Base-by-base conservation (phyloP, 2,888 invertebrate species). In the Pyrocoelia pectoralis region DNA sequence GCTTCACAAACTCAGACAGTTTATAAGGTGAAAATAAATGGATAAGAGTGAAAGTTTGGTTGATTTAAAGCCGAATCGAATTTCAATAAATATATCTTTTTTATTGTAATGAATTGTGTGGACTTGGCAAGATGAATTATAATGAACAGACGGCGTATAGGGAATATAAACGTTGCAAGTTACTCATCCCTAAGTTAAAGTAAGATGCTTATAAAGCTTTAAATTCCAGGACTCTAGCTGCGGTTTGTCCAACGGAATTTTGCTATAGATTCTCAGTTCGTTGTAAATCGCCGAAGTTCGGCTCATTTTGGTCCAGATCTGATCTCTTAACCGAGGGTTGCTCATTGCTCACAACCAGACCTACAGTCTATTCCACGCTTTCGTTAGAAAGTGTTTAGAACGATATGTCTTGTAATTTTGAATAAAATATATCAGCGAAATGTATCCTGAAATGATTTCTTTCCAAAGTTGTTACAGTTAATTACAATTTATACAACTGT, bases 291-390 rank as follows among this genome's bases (percentile, higher is more conserved):
- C 52, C 33, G 48, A 40, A 53, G 56, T 51, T 62, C 61, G 61
- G 61, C 29, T 38, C 50, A 33, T 62, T 62, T 62, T 56, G 61
- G 61, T 62, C 56, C 56, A 62, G 61, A 62, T 56, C 61, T 56
- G 56, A 62, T 56, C 61, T 53, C 29, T 46, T 62, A 62, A 62
- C 61, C 18, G 61, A 62, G 56, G 56, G 46, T 46, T 46, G 46
- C 46, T 46, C 46, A 46, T 56, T 57, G 61, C 61, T 62, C 61
- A 46, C 46, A 46, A 46, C 17, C 18, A 57, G 53, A 48, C 61
- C 40, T 38, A 56, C 56, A 62, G 61, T 62, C 33, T 56, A 56
- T 29, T 46, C 43, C 40, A 48, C 29, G 14, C 61, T 19, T 56
- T 57, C 29, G 48, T 38, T 10, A 13, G 46, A 17, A 56, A 46